A percentile compares a stretch with the other conserved stretches of the same genome.
Conservation (phyloP, 2,888 invertebrate genomes). For the Zaprionus bogoriensis region DNA sequence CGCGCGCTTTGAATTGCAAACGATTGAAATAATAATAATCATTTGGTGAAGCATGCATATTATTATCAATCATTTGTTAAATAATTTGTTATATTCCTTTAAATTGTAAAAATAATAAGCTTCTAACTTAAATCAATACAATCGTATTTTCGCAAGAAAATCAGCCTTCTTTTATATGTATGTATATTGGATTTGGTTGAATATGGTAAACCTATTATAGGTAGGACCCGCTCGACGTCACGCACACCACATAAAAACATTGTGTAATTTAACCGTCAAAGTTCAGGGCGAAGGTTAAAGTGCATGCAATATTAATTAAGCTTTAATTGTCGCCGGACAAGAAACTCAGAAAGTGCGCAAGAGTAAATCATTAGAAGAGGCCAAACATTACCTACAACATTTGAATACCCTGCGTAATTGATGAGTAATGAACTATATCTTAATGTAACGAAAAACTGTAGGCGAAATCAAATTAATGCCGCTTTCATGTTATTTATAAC, state of each 20-base stretch:
- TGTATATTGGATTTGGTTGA: constrained; percentile 7
- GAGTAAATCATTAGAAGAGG: neutral
- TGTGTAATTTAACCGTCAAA: constrained; percentile 53
- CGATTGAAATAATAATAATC: neutral
- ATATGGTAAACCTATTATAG: constrained; percentile 31
- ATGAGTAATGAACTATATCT: neutral
- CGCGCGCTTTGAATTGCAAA: too few species aligned
- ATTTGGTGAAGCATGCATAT: too few species aligned
- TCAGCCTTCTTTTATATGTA: too few species aligned
- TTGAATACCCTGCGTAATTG: neutral
- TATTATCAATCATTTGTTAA: neutral
- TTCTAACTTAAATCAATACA: neutral
- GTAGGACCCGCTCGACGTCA: constrained; percentile 36
- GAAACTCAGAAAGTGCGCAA: neutral
- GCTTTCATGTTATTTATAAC: too few species aligned
- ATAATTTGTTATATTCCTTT: too few species aligned
- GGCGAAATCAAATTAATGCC: neutral
- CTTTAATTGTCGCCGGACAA: constrained; percentile 48
- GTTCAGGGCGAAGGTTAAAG: constrained; percentile 72
- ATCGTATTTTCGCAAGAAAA: neutral
- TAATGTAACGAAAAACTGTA: neutral
- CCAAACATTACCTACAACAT: neutral
- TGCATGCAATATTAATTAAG: constrained; percentile 69
- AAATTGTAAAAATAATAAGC: neutral
- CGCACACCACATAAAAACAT: constrained; percentile 45